A percentile compares a stretch with the other conserved stretches of the same genome.
Evolutionary conservation across 1,140 invertebrate species (phyloP).

Genomic region (Drosophila arawakana): DNA sequence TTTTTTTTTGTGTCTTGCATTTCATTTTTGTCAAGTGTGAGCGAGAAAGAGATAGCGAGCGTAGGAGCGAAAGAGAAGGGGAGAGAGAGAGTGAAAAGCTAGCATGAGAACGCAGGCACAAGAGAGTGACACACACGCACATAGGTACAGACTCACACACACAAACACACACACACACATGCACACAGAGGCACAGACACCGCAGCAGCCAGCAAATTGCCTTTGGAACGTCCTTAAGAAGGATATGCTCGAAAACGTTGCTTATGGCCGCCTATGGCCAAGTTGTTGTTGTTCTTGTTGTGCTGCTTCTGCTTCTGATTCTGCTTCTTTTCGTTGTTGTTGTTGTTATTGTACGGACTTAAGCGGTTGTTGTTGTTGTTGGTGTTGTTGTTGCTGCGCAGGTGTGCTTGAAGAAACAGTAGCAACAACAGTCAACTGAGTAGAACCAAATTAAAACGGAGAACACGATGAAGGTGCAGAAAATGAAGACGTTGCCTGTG

Average conservation of each 20-base stretch:
- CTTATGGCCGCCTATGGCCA: slow-evolving; percentile 53
- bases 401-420: slow-evolving; percentile 40
- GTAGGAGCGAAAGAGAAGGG: slow-evolving; percentile 24
- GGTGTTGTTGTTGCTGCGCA: slow-evolving; percentile 28
- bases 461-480: not conserved
- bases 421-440: slow-evolving; percentile 17
- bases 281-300: slow-evolving; percentile 24
- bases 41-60: slow-evolving; percentile 10
- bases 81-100: slow-evolving; percentile 4
- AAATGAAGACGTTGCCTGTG: slow-evolving; percentile 38
- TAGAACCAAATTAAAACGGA: slow-evolving; percentile 18
- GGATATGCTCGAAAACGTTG: slow-evolving; percentile 79
- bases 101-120: not conserved
- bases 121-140: slow-evolving; percentile 45
- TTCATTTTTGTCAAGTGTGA: slow-evolving; percentile 15
- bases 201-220: slow-evolving; percentile 67
- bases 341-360: slow-evolving; percentile 16
- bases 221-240: slow-evolving; percentile 84
- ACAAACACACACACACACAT: slow-evolving; percentile 15
- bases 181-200: slow-evolving; percentile 32
- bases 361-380: slow-evolving; percentile 20
- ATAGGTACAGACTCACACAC: slow-evolving; percentile 33
- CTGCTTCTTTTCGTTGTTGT: slow-evolving; percentile 16
- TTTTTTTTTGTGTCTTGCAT: slow-evolving; percentile 17
- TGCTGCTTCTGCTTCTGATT: no score